phyloP scores from a whole-genome alignment of 2,797 vertebrate species.

The Galago senegalensis region DNA sequence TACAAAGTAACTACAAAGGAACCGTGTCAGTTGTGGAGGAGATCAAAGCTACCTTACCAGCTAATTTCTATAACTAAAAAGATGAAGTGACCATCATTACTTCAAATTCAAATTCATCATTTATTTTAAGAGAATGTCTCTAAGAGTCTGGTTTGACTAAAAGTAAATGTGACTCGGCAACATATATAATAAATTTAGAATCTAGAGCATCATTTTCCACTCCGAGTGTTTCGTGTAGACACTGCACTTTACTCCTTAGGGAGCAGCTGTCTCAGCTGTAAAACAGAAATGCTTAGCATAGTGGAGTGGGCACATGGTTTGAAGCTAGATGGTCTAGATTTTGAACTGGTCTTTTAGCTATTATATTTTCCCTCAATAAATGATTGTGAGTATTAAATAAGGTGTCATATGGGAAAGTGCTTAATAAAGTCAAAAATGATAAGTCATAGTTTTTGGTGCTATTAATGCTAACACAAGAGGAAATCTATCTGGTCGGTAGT shows the following conservation, averaged over 20 bases:
- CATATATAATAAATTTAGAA: neutral
- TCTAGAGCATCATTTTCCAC: neutral
- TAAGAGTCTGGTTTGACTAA: constrained; percentile 26
- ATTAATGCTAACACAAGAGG: neutral
- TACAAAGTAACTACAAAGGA: constrained; percentile 90
- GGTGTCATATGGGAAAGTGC: neutral
- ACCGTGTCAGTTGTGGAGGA: constrained; percentile 52
- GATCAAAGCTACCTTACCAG: constrained; percentile 17
- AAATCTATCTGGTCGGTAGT: neutral
- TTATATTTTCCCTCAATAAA: neutral
- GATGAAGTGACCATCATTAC: neutral
- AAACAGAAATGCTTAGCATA: fast-evolving
- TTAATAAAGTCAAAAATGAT: neutral
- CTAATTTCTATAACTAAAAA: constrained; percentile 41
- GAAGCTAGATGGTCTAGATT: neutral
- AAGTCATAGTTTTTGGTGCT: neutral
- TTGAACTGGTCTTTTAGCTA: neutral
- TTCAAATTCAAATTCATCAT: neutral
- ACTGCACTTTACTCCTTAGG: neutral
- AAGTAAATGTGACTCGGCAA: neutral
- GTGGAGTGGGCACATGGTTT: neutral
- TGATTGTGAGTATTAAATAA: neutral
- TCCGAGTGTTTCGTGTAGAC: neutral
- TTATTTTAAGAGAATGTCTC: constrained; percentile 6
- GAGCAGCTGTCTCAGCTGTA: neutral